Percentiles rank a stretch among this genome's conserved stretches.
Conservation (phyloP, 2,113 vertebrate species). For the Nothoprocta pentlandii region DNA sequence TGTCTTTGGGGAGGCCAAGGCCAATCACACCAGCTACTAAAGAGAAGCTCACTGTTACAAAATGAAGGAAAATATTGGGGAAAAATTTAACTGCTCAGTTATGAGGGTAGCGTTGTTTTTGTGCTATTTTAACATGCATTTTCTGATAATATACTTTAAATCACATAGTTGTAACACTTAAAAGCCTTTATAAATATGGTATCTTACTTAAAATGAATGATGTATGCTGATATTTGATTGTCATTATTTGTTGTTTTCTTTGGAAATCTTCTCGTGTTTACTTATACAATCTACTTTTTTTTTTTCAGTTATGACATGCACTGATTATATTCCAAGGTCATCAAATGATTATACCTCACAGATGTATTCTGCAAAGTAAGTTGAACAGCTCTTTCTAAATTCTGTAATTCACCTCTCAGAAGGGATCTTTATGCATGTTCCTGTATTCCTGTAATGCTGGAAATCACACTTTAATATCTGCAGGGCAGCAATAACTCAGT, state of each 20-base stretch:
- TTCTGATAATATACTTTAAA: slow-evolving; percentile 11
- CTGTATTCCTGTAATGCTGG: background rate
- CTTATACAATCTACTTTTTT: slow-evolving; percentile 29
- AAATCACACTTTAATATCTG: background rate
- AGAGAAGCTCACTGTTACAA: background rate
- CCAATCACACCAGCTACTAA: background rate
- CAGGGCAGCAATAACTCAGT: background rate
- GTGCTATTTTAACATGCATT: background rate
- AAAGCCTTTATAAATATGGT: background rate
- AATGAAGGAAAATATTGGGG: background rate
- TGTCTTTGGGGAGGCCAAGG: background rate
- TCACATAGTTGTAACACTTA: background rate
- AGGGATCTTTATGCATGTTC: background rate
- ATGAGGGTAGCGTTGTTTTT: background rate
- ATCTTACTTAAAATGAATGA: background rate
- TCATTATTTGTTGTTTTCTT: slow-evolving; percentile 41
- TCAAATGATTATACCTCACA: slow-evolving; percentile 87
- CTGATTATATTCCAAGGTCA: slow-evolving; percentile 85
- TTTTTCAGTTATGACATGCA: slow-evolving; percentile 84
- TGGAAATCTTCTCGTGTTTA: background rate
- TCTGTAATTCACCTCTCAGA: background rate
- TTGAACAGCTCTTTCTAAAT: slow-evolving; percentile 49
- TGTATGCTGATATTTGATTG: background rate
- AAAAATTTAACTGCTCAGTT: background rate
- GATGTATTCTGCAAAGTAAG: slow-evolving; percentile 88